These are phyloP conservation scores for Leucoma salicis DNA, from an alignment of 2,888 invertebrate genomes.

Conservation along the genomic window DNA sequence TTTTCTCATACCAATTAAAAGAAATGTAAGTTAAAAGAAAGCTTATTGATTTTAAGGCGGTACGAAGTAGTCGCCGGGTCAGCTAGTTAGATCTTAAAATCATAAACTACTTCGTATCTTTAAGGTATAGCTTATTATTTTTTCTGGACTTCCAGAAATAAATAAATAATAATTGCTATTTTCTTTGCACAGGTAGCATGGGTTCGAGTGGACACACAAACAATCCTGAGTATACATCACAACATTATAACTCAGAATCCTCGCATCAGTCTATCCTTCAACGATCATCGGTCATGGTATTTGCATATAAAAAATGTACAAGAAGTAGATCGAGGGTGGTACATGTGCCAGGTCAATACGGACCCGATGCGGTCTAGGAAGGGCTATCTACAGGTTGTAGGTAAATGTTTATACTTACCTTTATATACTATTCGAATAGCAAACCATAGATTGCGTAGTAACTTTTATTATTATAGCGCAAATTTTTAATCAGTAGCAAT, in stretches of 20 bases:
- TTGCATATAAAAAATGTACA: constrained; percentile 94
- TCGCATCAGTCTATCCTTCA: constrained; percentile 92
- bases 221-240: constrained; percentile 95
- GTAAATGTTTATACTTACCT: constrained; percentile 81
- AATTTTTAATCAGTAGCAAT: no score
- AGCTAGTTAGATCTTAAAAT: no score
- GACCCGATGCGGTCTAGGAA: constrained; percentile 96
- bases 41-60: no score
- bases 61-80: no score
- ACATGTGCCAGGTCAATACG: constrained; percentile 96
- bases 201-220: constrained; percentile 96
- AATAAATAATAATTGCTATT: background rate
- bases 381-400: constrained; percentile 95
- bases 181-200: constrained; percentile 89
- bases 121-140: no score
- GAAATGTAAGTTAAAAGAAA: no score
- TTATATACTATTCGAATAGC: background rate
- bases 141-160: no score
- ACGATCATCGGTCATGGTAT: constrained; percentile 96
- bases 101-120: no score
- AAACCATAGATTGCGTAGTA: no score
- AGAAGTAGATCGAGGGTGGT: constrained; percentile 94
- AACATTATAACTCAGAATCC: constrained; percentile 95
- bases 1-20: no score
- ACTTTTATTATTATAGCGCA: no score